phyloP scores from a whole-genome alignment of 2,797 vertebrate genomes.

The Notolabrus celidotus region DNA sequence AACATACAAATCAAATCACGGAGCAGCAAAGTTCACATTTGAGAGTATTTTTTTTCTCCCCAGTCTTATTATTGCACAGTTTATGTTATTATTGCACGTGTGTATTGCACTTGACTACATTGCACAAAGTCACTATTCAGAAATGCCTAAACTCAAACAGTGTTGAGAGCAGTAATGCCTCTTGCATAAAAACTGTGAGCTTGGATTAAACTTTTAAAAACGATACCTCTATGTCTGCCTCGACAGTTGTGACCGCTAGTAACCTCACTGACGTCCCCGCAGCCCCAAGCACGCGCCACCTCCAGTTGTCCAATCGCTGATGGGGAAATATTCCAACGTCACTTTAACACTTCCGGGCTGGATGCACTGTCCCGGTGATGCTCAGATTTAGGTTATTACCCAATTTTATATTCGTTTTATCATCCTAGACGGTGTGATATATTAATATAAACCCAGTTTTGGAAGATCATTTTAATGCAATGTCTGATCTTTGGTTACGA shows the following conservation, averaged over 20 bases:
- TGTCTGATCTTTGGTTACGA: neutral
- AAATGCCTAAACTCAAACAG: too few species aligned
- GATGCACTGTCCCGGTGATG: conserved; percentile 66
- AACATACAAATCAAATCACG: too few species aligned
- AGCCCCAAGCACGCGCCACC: conserved; percentile 90
- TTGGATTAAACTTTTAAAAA: too few species aligned
- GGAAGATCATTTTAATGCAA: neutral
- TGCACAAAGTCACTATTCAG: too few species aligned
- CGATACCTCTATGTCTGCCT: neutral
- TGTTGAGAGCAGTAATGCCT: too few species aligned
- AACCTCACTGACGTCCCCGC: conserved; percentile 84
- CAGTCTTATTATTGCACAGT: too few species aligned
- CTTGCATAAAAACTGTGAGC: too few species aligned
- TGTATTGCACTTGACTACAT: too few species aligned
- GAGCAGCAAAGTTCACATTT: too few species aligned
- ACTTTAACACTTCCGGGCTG: conserved; percentile 79
- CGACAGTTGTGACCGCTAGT: conserved; percentile 82
- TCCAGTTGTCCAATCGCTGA: conserved; percentile 84
- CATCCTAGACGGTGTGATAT: neutral
- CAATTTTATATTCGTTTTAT: conserved; percentile 15
- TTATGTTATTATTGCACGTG: too few species aligned
- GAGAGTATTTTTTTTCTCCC: too few species aligned
- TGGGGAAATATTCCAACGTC: conserved; percentile 70
- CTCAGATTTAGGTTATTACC: conserved; percentile 55
- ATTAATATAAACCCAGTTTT: neutral